Evolutionary conservation across 2,888 invertebrate genomes (phyloP), one percentile per base, ranked within the genome.

Genomic region (Dermolepida albohirtum): DNA sequence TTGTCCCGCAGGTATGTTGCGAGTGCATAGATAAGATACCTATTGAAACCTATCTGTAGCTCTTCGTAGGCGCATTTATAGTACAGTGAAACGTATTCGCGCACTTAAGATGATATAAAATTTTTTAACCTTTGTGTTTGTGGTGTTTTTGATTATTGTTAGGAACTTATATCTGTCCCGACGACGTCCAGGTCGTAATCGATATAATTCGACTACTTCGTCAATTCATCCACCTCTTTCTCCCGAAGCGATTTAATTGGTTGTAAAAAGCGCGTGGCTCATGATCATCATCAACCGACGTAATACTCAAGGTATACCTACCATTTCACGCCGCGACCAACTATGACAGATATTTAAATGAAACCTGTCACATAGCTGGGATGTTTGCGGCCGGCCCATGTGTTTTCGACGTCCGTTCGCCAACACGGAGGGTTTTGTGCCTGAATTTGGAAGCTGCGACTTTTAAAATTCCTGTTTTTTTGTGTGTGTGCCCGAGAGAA

Each of bases 291-390:
- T 34, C 16, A 11, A 16, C 34, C 39, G 22, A 10, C 29, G 29
- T 51, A 17, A 22, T 51, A 17, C 51, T 11, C 22, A 10, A 34
- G 34, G 34, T 34, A 34, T 34, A 34, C 6, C 54, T 34, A 51
- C 59, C 65, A 59, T 40, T 66, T 64, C 62, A 68, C 68, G 63
- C 63, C 70, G 70, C 69, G 68, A 62, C 68, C 63, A 67, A 70
- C 72, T 69, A 72, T 72, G 74, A 72, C 75, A 74, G 74, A 76
- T 75, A 76, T 76, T 76, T 75, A 76, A 76, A 74, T 75, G 73
- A 77, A 77, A 77, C 74, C 78, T 74, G 77, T 78, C 78, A 78
- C 78, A 78, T 78, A 76, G 75, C 72, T 75, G 72, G 71, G 74
- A 78, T 79, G 74, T 74, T 76, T 72, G 71, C 71, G 72, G 68